Percentiles rank a stretch among this genome's conserved stretches.
Conservation (phyloP, 2,113 vertebrate species). For the Parus major region DNA sequence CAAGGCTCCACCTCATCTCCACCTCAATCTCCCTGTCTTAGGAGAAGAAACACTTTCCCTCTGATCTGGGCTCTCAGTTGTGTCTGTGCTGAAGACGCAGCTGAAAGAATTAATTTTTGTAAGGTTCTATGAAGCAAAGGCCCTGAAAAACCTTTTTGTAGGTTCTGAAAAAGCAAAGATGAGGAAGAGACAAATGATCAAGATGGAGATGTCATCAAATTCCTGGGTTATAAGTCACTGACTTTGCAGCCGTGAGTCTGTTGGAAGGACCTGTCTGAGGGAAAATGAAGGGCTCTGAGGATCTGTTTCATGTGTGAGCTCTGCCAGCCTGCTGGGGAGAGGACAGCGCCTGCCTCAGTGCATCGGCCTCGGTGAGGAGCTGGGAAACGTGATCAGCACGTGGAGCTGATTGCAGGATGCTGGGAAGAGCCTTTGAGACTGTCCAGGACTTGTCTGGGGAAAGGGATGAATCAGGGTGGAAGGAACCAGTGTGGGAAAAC, state of each 20-base stretch:
- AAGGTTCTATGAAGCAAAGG: neutral
- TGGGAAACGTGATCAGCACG: neutral
- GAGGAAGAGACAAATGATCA: neutral
- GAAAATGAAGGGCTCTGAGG: neutral
- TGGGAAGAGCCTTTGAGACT: neutral
- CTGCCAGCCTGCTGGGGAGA: neutral
- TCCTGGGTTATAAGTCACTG: neutral
- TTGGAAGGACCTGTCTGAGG: neutral
- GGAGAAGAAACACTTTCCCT: neutral
- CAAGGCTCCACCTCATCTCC: accelerated
- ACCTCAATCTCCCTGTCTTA: no score
- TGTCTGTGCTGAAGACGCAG: neutral
- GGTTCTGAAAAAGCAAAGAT: neutral
- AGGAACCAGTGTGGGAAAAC: neutral
- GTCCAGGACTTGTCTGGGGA: neutral
- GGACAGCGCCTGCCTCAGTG: no score
- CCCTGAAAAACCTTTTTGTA: neutral
- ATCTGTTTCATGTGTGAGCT: neutral
- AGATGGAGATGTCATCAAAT: neutral
- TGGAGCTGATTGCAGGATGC: neutral
- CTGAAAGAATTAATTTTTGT: neutral
- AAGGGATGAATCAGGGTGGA: neutral
- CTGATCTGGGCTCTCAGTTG: neutral
- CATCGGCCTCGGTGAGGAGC: neutral
- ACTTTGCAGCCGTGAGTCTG: neutral